A percentile compares a stretch with the other conserved stretches of the same genome.
Conservation (phyloP, 2,113 vertebrate genomes). For the Ranitomeya imitator region DNA sequence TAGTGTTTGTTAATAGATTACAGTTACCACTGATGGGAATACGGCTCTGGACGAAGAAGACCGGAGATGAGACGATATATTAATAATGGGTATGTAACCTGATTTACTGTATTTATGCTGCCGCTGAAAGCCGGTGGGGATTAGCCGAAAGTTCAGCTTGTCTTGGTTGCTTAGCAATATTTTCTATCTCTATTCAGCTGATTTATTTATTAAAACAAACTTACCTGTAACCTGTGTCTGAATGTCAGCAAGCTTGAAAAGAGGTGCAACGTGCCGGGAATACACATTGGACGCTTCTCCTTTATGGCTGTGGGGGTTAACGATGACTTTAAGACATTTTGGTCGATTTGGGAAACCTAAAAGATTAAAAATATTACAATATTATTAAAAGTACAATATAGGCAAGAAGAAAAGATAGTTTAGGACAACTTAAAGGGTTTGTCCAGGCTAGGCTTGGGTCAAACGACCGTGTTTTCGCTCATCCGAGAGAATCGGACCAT, state of each 20-base stretch:
- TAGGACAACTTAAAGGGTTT: background rate
- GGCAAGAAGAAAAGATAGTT: background rate
- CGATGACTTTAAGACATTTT: slow-evolving; percentile 86
- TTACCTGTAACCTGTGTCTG: slow-evolving; percentile 88
- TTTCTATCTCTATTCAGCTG: slow-evolving; percentile 49
- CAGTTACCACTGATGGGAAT: background rate
- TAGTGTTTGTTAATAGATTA: background rate
- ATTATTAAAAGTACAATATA: background rate
- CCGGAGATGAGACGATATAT: slow-evolving; percentile 21
- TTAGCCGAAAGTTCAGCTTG: slow-evolving; percentile 57
- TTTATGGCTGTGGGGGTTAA: slow-evolving; percentile 93
- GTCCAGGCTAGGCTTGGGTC: background rate
- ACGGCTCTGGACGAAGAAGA: background rate
- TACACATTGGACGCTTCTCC: slow-evolving; percentile 87
- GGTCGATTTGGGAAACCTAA: slow-evolving; percentile 85
- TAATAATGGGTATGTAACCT: slow-evolving; percentile 51
- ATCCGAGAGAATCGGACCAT: no score
- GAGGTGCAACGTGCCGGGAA: slow-evolving; percentile 86
- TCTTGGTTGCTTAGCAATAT: slow-evolving; percentile 1
- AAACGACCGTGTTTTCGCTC: no score
- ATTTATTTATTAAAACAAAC: slow-evolving; percentile 61
- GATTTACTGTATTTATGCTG: slow-evolving; percentile 52
- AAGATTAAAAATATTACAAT: slow-evolving; percentile 40
- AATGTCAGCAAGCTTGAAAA: slow-evolving; percentile 90
- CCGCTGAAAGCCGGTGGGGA: slow-evolving; percentile 49